phyloP scores from a whole-genome alignment of 53 echinoderm and acorn worm species.

The Crossaster papposus region DNA sequence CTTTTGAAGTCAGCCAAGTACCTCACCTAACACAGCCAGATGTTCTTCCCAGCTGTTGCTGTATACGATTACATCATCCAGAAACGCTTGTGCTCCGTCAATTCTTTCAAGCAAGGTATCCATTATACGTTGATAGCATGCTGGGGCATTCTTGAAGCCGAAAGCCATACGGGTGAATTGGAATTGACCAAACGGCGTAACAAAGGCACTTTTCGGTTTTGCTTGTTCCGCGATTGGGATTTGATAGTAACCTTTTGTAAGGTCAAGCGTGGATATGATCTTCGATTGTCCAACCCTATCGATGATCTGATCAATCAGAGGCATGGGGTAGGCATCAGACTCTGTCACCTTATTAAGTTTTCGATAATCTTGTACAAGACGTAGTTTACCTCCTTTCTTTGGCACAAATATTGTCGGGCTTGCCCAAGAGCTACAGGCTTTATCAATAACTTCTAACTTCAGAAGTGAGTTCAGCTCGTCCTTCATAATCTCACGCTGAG shows the following conservation, averaged over 20 bases:
- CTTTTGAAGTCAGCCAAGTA: background rate
- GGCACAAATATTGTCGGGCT: background rate
- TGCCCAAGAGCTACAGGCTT: background rate
- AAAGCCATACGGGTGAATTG: slow-evolving; percentile 2
- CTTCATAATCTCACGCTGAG: slow-evolving; percentile 23
- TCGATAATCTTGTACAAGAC: slow-evolving; percentile 7
- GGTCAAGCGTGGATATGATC: background rate
- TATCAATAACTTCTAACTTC: slow-evolving; percentile 11
- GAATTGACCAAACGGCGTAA: slow-evolving; percentile 28
- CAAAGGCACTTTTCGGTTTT: slow-evolving; percentile 29
- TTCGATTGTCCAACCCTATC: slow-evolving; percentile 4
- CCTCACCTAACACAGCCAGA: background rate
- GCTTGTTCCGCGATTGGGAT: background rate
- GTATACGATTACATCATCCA: slow-evolving; percentile 52
- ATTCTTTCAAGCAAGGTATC: background rate
- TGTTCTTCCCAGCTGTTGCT: slow-evolving; percentile 44
- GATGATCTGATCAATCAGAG: slow-evolving; percentile 34
- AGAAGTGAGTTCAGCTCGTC: slow-evolving; percentile 34
- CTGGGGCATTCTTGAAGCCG: slow-evolving; percentile 5
- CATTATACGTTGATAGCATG: slow-evolving; percentile 14
- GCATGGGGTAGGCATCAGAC: slow-evolving; percentile 60
- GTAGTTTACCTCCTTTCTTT: slow-evolving; percentile 1
- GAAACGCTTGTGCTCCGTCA: slow-evolving; percentile 2
- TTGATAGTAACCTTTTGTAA: slow-evolving; percentile 17
- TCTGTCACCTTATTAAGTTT: slow-evolving; percentile 42